Evolutionary conservation across 1,140 invertebrate genomes (phyloP), one percentile per base, ranked within the genome.

Genomic region (Cherax quadricarinatus): DNA sequence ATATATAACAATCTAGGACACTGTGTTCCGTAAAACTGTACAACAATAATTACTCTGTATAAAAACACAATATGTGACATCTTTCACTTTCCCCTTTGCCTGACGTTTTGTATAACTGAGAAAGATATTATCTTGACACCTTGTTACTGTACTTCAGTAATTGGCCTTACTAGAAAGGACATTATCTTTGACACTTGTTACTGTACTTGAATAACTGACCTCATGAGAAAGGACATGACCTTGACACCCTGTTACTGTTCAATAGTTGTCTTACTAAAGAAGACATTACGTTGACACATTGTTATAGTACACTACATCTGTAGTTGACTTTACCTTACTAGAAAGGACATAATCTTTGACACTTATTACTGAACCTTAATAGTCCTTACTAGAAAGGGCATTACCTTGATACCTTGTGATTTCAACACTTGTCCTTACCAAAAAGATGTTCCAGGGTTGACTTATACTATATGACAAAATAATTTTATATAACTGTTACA

Each of bases 21-120:
- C 57, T 83, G 30, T 53, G 16, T 53, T 21, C 81, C 51, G 57
- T 60, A 83, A 49, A 57, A 41, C 57, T 83, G 81, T 83, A 83
- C 81, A 83, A 30, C 16, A 83, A 83, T 83, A 57, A 60, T 60
- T 83, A 83, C n/a, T 83, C 81, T 24, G 51, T 57, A 83, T n/a
- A 51, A 60, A 83, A 82, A 57, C 51, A 81, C 16, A 18, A 6
- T 53, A 83, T 10, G 21, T 57, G 21, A 83, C n/a, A 57, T 83
- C n/a, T 83, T 18, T n/a, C 12, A n/a, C 57, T 53, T 57, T 10
- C 51, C 12, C 18, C n/a, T 24, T 48, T 60, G 57, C 9, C 21
- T 60, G 51, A 83, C 49, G 51, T 9, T 57, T 60, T 12, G 24
- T 83, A 60, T 57, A 30, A 75, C 9, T 48, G 24, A 41, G 80